Evolutionary conservation across 1,140 invertebrate species (phyloP).

Genomic region (Steinernema feltiae): DNA sequence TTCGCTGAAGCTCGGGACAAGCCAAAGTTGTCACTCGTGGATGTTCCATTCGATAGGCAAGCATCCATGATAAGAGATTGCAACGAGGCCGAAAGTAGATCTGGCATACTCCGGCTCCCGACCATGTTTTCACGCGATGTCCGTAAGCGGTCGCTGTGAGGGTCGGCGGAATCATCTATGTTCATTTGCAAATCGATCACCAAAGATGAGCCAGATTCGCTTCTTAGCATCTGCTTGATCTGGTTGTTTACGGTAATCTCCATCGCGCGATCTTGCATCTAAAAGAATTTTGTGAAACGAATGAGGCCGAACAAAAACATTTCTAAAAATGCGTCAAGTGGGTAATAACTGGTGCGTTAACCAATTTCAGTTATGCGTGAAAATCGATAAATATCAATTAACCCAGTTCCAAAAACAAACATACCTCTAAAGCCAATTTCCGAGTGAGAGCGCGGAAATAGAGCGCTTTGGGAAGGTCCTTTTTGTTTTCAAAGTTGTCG

Average conservation of each 20-base stretch:
- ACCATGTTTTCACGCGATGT: background rate
- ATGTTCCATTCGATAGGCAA: background rate
- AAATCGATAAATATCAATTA: constrained; percentile 16
- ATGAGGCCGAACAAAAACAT: no score
- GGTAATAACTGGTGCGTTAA: no score
- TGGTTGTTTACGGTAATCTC: constrained; percentile 7
- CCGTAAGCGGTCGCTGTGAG: constrained; percentile 8
- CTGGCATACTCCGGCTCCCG: background rate
- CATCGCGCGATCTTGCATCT: constrained; percentile 22
- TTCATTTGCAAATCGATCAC: background rate
- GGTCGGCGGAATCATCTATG: constrained; percentile 28
- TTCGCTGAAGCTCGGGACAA: background rate
- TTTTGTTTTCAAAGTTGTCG: background rate
- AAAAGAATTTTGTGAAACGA: no score
- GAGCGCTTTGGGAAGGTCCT: constrained; percentile 75
- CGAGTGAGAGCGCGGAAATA: constrained; percentile 82
- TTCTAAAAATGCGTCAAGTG: no score
- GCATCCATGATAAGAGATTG: background rate
- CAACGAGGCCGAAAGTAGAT: background rate
- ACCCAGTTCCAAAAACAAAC: constrained; percentile 6
- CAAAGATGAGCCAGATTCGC: background rate
- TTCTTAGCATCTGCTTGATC: constrained; percentile 17
- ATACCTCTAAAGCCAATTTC: constrained; percentile 79
- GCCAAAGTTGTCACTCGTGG: constrained; percentile 8
- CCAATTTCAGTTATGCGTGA: background rate